Base-by-base conservation (phyloP, 2,888 invertebrate genomes). In the Pedicia rivosa region DNA sequence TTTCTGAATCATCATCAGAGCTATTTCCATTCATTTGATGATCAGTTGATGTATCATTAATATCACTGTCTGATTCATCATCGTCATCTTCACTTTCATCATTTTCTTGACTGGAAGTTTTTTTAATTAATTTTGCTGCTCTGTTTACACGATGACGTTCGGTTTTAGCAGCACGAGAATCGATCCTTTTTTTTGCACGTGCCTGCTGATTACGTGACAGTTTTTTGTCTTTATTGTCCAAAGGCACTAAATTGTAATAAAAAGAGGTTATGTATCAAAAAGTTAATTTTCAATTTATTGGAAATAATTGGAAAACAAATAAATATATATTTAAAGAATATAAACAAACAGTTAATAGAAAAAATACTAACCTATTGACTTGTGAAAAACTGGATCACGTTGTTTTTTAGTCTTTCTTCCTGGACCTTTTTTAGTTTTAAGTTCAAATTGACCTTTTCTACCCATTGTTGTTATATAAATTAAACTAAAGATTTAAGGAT, bases 391-490 rank as follows among this genome's bases (percentile, higher is more conserved):
- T 2, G 92, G 91, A 48, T 81, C 78, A 29, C 74, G 72, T 53
- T 92, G 92, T 53, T 91, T 92, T 47, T 76, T 80, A 0, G 87
- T 66, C 60, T 91, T 92, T 44, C 77, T 72, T 0, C 90, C 91
- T 7, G 83, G 87, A 0, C 90, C 90, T 49, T 76, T 79, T 53
- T 82, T 82, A 2, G 70, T 70, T 46, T 74, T 69, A 48, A 81
- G 80, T 46, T 68, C 69, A 56, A 77, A 87, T 51, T 80, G 79
- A 4, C 81, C 86, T 63, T 86, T 88, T 28, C 88, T 70, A 43
- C 88, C 88, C 90, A 90, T 90, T 52, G 49, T 65, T 28, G 14
- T 33, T 22, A 19, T 9, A 20, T 14, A 32, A 8, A 32, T 13
- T 19, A 2, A 12, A 13, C 5, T 29, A 32, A n/a, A n/a, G n/a